Percentiles rank a stretch among this genome's conserved stretches.
Evolutionary conservation across 2,113 vertebrate genomes (phyloP).

Genomic region (Rhinopomastus cyanomelas): DNA sequence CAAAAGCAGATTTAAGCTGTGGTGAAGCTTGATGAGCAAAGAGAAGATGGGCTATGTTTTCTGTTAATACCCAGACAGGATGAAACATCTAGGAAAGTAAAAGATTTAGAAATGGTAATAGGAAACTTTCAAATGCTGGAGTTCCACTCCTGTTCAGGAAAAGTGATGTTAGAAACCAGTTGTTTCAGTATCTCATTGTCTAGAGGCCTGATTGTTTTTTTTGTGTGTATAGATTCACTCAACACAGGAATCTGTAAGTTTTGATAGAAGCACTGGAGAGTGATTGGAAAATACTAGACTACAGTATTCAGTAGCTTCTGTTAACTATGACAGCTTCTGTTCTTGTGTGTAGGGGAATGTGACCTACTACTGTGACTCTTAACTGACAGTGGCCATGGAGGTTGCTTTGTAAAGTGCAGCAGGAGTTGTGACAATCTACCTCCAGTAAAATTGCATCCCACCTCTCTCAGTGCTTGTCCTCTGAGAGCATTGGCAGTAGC

Average conservation of each 20-base stretch:
- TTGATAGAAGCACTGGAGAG: background rate
- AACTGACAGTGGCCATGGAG: background rate
- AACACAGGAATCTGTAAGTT: background rate
- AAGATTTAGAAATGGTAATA: background rate
- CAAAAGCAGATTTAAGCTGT: background rate
- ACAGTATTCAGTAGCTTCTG: background rate
- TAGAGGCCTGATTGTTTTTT: background rate
- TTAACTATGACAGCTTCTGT: background rate
- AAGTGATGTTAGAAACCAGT: background rate
- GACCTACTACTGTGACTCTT: background rate
- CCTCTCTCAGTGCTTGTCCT: background rate
- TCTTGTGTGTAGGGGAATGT: background rate
- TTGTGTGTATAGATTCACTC: background rate
- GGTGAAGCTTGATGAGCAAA: background rate
- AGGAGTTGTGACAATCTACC: background rate
- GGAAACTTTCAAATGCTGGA: background rate
- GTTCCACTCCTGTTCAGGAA: background rate
- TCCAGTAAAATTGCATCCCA: accelerated
- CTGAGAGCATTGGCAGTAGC: accelerated
- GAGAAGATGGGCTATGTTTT: background rate
- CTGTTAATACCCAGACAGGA: background rate
- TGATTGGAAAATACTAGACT: background rate
- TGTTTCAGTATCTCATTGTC: background rate
- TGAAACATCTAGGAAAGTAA: accelerated
- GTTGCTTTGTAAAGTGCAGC: background rate